Base-by-base conservation (phyloP, 2,797 vertebrate species). In the Propithecus perrieri region DNA sequence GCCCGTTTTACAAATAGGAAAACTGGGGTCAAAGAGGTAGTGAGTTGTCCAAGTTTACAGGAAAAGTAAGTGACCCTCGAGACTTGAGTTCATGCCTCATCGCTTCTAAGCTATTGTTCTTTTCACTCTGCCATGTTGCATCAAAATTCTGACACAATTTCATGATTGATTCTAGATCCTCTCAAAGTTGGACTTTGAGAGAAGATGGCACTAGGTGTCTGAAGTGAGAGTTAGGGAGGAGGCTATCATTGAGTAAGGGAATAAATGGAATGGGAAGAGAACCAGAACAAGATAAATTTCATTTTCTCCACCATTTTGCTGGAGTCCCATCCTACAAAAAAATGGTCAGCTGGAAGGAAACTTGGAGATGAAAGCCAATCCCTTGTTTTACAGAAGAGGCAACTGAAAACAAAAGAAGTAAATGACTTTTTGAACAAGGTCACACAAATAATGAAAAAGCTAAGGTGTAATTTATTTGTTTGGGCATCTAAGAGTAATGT, bases 301-400 rank as follows among this genome's bases (percentile, higher is more conserved):
- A 95, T 87, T 97, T 97, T 93, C 61, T 78, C 69, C 26, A 71
- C 11, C 35, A 55, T 96, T 93, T 89, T 93, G 28, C 48, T 75
- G 24, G 50, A 81, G 20, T 61, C 13, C 38, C 67, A 84, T 71
- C 48, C 30, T 85, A 28, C 2, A 79, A 61, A 74, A 61, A 67
- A 76, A 8, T 28, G 13, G 11, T 94, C 78, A 74, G 6, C n/a
- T 88, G 5, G 22, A 89, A 86, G 50, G 57, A 85, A 91, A 57
- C 18, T 50, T 94, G 4, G 83, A 88, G 28, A 69, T 94, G 33
- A 91, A 89, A 43, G 5, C 26, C 26, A 96, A 65, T 11, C 1
- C 43, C 10, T 87, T 61, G 59, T 89, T 97, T 94, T 89, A 94
- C 14, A 91, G 53, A 94, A 85, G 67, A 95, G 50, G 24, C 30